A percentile compares a stretch with the other conserved stretches of the same genome.
Evolutionary conservation across 2,888 invertebrate genomes (phyloP).

Genomic region (Chloroclystis v-ata): DNA sequence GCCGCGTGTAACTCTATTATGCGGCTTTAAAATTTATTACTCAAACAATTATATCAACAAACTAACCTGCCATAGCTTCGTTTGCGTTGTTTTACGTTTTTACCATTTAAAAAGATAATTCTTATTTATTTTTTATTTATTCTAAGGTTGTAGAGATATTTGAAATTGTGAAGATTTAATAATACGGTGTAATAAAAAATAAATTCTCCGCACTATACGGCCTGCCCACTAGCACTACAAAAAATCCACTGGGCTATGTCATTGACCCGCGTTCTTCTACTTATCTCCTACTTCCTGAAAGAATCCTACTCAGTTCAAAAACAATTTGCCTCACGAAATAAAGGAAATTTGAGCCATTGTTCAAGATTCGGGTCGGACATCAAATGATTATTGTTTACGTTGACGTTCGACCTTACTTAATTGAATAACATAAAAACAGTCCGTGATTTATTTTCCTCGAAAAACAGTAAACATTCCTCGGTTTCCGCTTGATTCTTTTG

Average conservation of each 20-base stretch:
- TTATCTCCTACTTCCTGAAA: no score
- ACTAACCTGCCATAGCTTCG: no score
- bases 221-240: no score
- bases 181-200: no score
- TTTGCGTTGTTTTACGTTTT: no score
- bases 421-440: slow-evolving; percentile 23
- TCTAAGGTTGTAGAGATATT: no score
- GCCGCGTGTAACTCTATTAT: slow-evolving; percentile 21
- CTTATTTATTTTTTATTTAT: no score
- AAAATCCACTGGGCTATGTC: no score
- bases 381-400: slow-evolving; percentile 23
- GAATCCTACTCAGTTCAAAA: slow-evolving; percentile 11
- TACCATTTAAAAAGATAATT: no score
- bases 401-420: slow-evolving; percentile 20
- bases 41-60: background rate
- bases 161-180: no score
- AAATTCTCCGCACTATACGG: no score
- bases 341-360: slow-evolving; percentile 15
- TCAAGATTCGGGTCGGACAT: slow-evolving; percentile 10
- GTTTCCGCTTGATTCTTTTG: slow-evolving; percentile 18
- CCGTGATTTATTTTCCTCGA: slow-evolving; percentile 23
- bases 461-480: slow-evolving; percentile 15
- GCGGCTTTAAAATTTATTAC: background rate
- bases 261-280: no score
- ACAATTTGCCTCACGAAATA: slow-evolving; percentile 10